phyloP scores from a whole-genome alignment of 2,797 vertebrate species.

The Muscicapa striata region DNA sequence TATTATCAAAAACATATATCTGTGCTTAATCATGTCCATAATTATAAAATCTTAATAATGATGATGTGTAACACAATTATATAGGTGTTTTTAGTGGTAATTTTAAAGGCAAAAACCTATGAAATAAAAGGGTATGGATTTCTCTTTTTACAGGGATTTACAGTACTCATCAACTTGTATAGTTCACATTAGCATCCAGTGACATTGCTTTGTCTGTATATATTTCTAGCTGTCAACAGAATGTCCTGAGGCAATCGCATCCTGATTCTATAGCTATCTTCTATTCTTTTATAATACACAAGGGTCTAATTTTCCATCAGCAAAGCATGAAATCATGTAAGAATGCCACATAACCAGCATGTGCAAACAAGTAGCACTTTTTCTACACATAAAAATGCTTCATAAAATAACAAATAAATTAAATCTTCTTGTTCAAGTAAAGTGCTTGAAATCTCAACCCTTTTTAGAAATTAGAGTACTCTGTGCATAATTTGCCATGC shows the following conservation, averaged over 20 bases:
- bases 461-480: slow-evolving; percentile 65
- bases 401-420: slow-evolving; percentile 87
- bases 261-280: slow-evolving; percentile 86
- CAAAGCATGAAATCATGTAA: slow-evolving; percentile 97
- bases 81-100: slow-evolving; percentile 4
- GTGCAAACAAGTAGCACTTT: slow-evolving; percentile 86
- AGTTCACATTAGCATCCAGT: slow-evolving; percentile 94
- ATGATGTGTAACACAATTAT: slow-evolving; percentile 42
- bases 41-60: slow-evolving; percentile 61
- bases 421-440: slow-evolving; percentile 80
- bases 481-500: not conserved
- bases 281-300: slow-evolving; percentile 90
- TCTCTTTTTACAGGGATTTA: slow-evolving; percentile 84
- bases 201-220: slow-evolving; percentile 92
- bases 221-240: slow-evolving; percentile 97
- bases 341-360: slow-evolving; percentile 91
- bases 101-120: slow-evolving; percentile 52
- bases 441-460: slow-evolving; percentile 63
- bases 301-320: slow-evolving; percentile 96
- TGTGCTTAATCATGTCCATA: slow-evolving; percentile 24
- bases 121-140: slow-evolving; percentile 68
- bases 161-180: slow-evolving; percentile 86
- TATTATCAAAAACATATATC: not conserved
- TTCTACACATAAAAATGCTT: slow-evolving; percentile 81
- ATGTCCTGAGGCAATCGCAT: slow-evolving; percentile 95